Conservation (phyloP, 2,888 invertebrate species). For the Lithophane socia region DNA sequence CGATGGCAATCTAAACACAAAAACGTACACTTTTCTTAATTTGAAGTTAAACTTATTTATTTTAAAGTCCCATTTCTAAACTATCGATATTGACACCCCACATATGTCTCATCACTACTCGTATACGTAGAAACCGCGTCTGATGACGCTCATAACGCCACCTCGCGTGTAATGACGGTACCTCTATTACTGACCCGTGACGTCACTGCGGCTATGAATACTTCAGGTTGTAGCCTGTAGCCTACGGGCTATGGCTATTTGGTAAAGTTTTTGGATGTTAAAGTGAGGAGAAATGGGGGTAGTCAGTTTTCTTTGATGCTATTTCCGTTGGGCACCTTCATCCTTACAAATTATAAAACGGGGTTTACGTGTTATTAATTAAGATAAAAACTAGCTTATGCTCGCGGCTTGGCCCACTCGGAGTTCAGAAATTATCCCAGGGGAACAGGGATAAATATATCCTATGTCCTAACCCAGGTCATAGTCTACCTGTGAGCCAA, state of each 20-base stretch:
- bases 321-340: background rate
- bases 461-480: no score
- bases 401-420: no score
- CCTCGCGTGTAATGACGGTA: slow-evolving; percentile 65
- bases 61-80: background rate
- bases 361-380: no score
- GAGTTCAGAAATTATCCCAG: no score
- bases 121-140: slow-evolving; percentile 69
- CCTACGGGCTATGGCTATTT: slow-evolving; percentile 21
- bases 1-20: background rate
- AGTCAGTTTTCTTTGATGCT: slow-evolving; percentile 7
- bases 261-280: slow-evolving; percentile 31
- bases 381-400: no score
- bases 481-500: no score
- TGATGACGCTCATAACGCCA: slow-evolving; percentile 65
- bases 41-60: no score
- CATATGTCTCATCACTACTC: slow-evolving; percentile 62
- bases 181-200: slow-evolving; percentile 57
- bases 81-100: slow-evolving; percentile 38
- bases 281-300: background rate
- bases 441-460: no score
- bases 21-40: no score
- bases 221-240: slow-evolving; percentile 12
- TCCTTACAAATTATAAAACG: background rate
- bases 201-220: slow-evolving; percentile 45